Conservation (phyloP, 2,888 invertebrate genomes). For the Alviniconcha strummeri region DNA sequence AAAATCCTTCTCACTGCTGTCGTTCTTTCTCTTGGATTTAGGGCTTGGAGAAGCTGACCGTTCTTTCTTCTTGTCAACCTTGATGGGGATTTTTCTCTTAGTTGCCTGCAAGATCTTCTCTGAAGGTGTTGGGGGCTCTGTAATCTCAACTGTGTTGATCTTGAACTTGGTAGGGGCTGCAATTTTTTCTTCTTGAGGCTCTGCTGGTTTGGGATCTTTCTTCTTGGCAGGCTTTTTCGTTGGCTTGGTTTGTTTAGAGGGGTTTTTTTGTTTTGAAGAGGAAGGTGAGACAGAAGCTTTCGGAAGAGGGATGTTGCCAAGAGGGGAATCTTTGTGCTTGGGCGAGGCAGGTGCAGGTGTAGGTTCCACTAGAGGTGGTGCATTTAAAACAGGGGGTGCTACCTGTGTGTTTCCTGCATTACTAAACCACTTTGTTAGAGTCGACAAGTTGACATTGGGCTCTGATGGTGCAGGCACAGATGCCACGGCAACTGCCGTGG, state of each 20-base stretch:
- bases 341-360: neutral
- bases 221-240: slow-evolving; percentile 12
- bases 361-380: slow-evolving; percentile 12
- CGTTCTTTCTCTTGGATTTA: neutral
- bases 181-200: slow-evolving; percentile 14
- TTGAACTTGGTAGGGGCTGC: slow-evolving; percentile 31
- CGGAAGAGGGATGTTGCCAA: slow-evolving; percentile 30
- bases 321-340: neutral
- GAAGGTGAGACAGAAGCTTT: neutral
- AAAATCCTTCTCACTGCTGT: slow-evolving; percentile 8
- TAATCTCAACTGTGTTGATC: slow-evolving; percentile 30
- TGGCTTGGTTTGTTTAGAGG: slow-evolving; percentile 8
- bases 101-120: slow-evolving; percentile 3
- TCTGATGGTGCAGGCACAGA: neutral
- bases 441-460: slow-evolving; percentile 29
- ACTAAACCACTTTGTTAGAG: slow-evolving; percentile 35
- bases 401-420: slow-evolving; percentile 25
- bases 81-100: slow-evolving; percentile 2
- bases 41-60: neutral
- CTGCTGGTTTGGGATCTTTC: slow-evolving; percentile 9
- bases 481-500: no score
- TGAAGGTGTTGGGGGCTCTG: slow-evolving; percentile 17
- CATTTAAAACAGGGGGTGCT: neutral
- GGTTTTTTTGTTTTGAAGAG: slow-evolving; percentile 8
- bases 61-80: neutral